These are phyloP conservation scores for Rhodophaea formosa DNA, from an alignment of 2,888 invertebrate species.

Conservation along the genomic window DNA sequence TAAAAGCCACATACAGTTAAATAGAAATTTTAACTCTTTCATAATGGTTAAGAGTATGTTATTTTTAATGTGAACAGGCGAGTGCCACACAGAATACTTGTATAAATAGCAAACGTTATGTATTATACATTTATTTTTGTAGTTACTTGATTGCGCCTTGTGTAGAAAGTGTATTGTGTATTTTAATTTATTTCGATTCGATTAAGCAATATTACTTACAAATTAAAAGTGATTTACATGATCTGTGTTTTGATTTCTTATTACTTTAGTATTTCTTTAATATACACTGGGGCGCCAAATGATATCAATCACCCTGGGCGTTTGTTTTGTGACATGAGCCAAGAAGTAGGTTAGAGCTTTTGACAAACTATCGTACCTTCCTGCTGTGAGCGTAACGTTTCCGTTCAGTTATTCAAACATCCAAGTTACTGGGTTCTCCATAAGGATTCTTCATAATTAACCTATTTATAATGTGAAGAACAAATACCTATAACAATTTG, in stretches of 20 bases:
- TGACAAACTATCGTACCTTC: too few species aligned
- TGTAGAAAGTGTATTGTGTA: slow-evolving; percentile 61
- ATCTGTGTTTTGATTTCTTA: slow-evolving; percentile 38
- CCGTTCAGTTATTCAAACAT: too few species aligned
- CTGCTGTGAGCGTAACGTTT: too few species aligned
- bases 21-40: background rate
- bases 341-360: too few species aligned
- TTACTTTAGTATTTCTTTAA: slow-evolving; percentile 20
- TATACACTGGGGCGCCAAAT: background rate
- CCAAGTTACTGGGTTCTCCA: too few species aligned
- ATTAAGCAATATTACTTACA: slow-evolving; percentile 76
- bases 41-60: background rate
- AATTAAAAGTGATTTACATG: slow-evolving; percentile 71
- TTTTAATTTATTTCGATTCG: slow-evolving; percentile 74
- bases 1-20: background rate
- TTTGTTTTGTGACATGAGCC: too few species aligned
- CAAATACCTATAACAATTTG: too few species aligned
- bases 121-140: slow-evolving; percentile 42
- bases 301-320: too few species aligned
- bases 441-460: too few species aligned
- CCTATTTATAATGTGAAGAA: too few species aligned
- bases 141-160: slow-evolving; percentile 58
- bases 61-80: background rate
- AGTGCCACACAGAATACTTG: slow-evolving; percentile 11
- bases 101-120: slow-evolving; percentile 25